These are phyloP conservation scores for Yponomeuta sedellus DNA, from an alignment of 2,888 invertebrate genomes.

Conservation along the genomic window DNA sequence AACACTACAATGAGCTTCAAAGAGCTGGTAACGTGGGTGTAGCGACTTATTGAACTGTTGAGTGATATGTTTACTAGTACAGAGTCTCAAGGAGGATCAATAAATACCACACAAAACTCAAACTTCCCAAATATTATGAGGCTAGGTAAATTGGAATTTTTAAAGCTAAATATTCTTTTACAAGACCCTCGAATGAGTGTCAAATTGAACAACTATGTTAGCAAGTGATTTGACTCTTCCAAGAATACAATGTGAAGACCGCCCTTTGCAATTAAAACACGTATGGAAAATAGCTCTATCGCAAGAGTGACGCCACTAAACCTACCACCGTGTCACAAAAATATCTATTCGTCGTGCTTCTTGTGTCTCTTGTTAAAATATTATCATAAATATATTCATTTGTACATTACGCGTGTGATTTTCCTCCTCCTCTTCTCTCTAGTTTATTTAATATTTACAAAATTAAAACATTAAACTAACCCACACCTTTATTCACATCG, in stretches of 20 bases:
- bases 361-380: conserved; percentile 39
- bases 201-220: conserved; percentile 25
- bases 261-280: conserved; percentile 40
- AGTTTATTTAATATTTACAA: conserved; percentile 55
- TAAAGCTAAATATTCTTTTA: no score
- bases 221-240: no score
- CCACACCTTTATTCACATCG: conserved; percentile 56
- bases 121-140: no score
- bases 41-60: background rate
- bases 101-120: no score
- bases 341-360: conserved; percentile 58
- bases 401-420: conserved; percentile 67
- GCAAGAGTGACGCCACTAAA: conserved; percentile 42
- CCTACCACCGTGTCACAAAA: conserved; percentile 72
- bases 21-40: background rate
- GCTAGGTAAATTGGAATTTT: no score
- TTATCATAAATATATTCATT: conserved; percentile 66
- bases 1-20: background rate
- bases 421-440: conserved; percentile 30
- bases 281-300: conserved; percentile 54
- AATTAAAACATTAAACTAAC: conserved; percentile 34
- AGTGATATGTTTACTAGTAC: no score
- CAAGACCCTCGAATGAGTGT: no score
- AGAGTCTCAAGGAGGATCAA: no score
- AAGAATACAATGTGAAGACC: conserved; percentile 62